These are phyloP conservation scores for Aspiorhynchus laticeps DNA, from an alignment of 2,113 vertebrate genomes.

Conservation along the genomic window DNA sequence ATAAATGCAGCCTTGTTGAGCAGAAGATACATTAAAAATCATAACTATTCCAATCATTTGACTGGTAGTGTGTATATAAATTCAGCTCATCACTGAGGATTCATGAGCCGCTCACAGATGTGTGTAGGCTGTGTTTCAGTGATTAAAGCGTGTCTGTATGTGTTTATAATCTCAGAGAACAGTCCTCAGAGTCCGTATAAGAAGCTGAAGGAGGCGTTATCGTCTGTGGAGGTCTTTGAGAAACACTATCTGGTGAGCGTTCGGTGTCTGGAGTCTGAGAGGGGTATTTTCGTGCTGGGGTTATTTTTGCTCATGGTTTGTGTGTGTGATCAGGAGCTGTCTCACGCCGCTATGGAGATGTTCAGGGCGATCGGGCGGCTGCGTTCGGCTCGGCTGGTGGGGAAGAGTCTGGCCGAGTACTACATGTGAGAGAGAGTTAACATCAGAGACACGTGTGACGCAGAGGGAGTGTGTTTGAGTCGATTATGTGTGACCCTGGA, in stretches of 20 bases:
- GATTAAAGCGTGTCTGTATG: not conserved
- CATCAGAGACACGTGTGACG: too few relatives aligned
- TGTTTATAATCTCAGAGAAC: slow-evolving; percentile 76
- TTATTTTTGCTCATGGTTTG: not conserved
- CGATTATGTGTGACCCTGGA: too few relatives aligned
- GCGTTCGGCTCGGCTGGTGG: slow-evolving; percentile 90
- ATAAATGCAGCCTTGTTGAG: too few relatives aligned
- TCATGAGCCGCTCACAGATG: too few relatives aligned
- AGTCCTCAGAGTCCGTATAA: slow-evolving; percentile 96
- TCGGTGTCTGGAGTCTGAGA: not conserved
- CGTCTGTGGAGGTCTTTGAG: slow-evolving; percentile 95
- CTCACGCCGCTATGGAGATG: slow-evolving; percentile 95
- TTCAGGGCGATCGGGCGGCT: slow-evolving; percentile 86
- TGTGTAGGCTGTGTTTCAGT: too few relatives aligned
- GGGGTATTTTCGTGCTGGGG: not conserved
- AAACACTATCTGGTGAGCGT: slow-evolving; percentile 93
- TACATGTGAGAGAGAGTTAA: slow-evolving; percentile 84
- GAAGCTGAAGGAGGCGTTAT: slow-evolving; percentile 95
- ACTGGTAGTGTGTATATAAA: too few relatives aligned
- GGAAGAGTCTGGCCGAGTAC: slow-evolving; percentile 96
- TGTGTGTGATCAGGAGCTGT: slow-evolving; percentile 82
- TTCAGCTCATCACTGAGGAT: too few relatives aligned
- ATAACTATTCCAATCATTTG: too few relatives aligned
- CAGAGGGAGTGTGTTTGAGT: too few relatives aligned
- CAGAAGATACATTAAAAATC: too few relatives aligned